phyloP scores from a whole-genome alignment of 2,113 vertebrate species.

The Meleagris gallopavo region DNA sequence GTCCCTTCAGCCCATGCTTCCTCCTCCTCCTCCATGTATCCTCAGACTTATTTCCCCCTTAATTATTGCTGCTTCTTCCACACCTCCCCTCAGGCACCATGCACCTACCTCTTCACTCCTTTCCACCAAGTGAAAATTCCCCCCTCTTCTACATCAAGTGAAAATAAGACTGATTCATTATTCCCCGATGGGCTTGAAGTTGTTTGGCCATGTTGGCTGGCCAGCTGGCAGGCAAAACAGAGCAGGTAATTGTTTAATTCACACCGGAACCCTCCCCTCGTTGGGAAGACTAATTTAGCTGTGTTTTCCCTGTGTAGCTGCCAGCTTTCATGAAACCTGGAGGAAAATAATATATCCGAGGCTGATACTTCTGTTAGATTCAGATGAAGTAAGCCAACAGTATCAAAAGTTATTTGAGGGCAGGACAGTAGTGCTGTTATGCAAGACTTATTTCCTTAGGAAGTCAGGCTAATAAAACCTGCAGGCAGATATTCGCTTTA shows the following conservation, averaged over 20 bases:
- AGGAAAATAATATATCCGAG: not conserved
- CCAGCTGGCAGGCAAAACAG: constrained; percentile 58
- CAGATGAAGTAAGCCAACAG: not conserved
- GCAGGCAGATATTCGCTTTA: not conserved
- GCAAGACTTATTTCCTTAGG: constrained; percentile 21
- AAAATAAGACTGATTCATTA: not conserved
- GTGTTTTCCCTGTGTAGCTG: constrained; percentile 12
- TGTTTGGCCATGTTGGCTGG: not conserved
- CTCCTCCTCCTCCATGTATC: not conserved
- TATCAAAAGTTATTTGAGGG: constrained; percentile 39
- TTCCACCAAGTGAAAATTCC: not conserved
- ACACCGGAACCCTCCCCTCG: not conserved
- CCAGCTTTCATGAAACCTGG: constrained; percentile 41
- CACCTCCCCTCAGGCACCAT: not conserved
- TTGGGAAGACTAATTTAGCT: constrained; percentile 17
- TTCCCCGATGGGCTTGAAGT: constrained; percentile 21
- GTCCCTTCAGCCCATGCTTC: accelerated
- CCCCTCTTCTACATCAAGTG: not conserved
- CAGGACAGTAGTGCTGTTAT: not conserved
- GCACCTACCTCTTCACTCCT: not conserved
- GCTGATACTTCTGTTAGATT: constrained; percentile 1
- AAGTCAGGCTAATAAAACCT: constrained; percentile 48
- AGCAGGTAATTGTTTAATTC: constrained; percentile 58
- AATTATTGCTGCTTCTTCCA: not conserved
- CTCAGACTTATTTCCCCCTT: not conserved